These are phyloP conservation scores for Cavia aperea DNA, from an alignment of 2,113 vertebrate genomes.

Conservation along the genomic window DNA sequence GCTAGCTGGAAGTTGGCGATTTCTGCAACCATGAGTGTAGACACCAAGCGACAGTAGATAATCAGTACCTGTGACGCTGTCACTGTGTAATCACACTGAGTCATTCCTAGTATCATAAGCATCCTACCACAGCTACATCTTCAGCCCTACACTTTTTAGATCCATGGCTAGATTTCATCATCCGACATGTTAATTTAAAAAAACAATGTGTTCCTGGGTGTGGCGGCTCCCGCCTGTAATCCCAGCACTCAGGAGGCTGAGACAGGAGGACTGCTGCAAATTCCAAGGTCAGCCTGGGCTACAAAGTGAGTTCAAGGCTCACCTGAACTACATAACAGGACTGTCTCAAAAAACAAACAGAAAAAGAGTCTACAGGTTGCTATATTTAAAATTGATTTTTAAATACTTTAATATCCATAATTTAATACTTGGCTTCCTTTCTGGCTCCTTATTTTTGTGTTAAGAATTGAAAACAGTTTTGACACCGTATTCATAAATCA, in stretches of 20 bases:
- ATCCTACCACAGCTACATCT: not conserved
- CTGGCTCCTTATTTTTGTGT: not conserved
- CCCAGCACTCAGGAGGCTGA: too few relatives aligned
- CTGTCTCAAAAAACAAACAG: not conserved
- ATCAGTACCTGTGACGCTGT: not conserved
- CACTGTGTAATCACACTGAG: not conserved
- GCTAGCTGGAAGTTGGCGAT: not conserved
- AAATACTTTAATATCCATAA: not conserved
- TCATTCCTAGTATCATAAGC: not conserved
- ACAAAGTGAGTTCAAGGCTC: too few relatives aligned
- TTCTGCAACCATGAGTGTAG: not conserved
- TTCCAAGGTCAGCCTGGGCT: not conserved
- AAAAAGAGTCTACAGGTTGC: not conserved
- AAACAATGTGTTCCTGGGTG: not conserved
- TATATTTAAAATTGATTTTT: not conserved
- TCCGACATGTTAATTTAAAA: not conserved
- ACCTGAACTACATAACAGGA: too few relatives aligned
- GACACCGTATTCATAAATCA: not conserved
- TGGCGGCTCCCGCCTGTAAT: too few relatives aligned
- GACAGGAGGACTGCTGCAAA: too few relatives aligned
- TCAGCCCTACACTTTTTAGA: not conserved
- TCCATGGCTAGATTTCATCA: not conserved
- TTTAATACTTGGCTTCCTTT: not conserved
- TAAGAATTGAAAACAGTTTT: slow-evolving; percentile 35
- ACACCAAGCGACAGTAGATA: not conserved